A percentile compares a stretch with the other conserved stretches of the same genome.
These are phyloP conservation scores for Drosophila elegans DNA, from an alignment of 1,140 invertebrate species.

Conservation along the genomic window DNA sequence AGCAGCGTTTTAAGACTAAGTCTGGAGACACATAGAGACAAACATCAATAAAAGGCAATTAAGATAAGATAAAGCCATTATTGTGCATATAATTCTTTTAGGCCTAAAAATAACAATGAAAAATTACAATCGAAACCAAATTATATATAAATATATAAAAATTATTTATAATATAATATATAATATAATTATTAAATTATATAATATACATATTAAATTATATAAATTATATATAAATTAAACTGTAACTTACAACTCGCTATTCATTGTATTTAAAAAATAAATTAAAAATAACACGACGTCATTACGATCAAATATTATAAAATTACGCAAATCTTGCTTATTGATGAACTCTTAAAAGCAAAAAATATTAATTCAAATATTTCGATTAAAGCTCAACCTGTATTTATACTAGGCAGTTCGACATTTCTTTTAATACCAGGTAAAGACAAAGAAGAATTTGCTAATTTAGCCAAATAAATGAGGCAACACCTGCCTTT, in stretches of 20 bases:
- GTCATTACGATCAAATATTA: too few species aligned
- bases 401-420: neutral
- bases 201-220: too few species aligned
- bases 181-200: neutral
- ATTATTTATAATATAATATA: neutral
- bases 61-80: constrained; percentile 24
- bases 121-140: constrained; percentile 7
- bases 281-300: too few species aligned
- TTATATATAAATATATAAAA: neutral
- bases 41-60: constrained; percentile 13
- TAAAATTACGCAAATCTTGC: too few species aligned
- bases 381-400: too few species aligned
- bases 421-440: neutral
- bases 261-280: too few species aligned
- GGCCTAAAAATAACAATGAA: constrained; percentile 13
- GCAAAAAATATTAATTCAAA: too few species aligned
- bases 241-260: too few species aligned
- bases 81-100: constrained; percentile 12
- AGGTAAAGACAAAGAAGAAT: neutral
- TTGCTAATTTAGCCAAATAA: neutral
- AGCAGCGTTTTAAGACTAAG: neutral
- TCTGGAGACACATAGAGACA: neutral
- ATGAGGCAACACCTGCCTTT: constrained; percentile 15
- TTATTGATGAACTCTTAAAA: too few species aligned
- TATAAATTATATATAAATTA: too few species aligned